These are phyloP conservation scores for Poeciliopsis paucimaculata DNA, from an alignment of 2,797 vertebrate genomes.

Conservation along the genomic window DNA sequence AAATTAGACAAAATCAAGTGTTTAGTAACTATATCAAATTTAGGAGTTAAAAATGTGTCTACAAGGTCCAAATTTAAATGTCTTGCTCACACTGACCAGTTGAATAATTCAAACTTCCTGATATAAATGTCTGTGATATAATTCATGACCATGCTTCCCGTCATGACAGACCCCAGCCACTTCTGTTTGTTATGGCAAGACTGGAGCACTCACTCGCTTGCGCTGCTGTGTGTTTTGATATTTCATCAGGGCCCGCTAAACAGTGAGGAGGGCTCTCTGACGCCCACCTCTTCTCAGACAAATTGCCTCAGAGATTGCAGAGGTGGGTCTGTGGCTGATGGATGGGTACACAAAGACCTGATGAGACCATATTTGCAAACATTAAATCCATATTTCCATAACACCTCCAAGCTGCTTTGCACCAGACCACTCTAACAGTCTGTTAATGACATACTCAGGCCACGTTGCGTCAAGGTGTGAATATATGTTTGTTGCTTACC, in stretches of 20 bases:
- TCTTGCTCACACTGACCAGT: background rate
- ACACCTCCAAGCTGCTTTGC: conserved; percentile 53
- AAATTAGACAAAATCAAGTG: background rate
- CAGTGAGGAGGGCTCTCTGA: conserved; percentile 77
- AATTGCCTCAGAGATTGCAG: conserved; percentile 80
- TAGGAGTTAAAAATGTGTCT: background rate
- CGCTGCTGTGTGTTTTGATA: conserved; percentile 72
- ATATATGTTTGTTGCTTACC: conserved; percentile 20
- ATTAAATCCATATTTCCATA: conserved; percentile 77
- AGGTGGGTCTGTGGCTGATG: conserved; percentile 79
- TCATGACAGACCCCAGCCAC: conserved; percentile 49
- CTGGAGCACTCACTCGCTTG: conserved; percentile 35
- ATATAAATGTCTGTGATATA: conserved; percentile 23
- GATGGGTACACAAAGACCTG: conserved; percentile 77
- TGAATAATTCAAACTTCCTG: background rate
- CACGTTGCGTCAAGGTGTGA: conserved; percentile 41
- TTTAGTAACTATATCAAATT: background rate
- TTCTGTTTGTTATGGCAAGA: conserved; percentile 60
- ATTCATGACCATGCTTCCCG: conserved; percentile 38
- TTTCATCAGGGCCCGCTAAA: conserved; percentile 77
- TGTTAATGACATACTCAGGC: conserved; percentile 24
- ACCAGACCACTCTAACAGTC: conserved; percentile 47
- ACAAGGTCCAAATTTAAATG: background rate
- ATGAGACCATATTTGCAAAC: conserved; percentile 77
- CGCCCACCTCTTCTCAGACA: conserved; percentile 81